Conservation (phyloP, 2,113 vertebrate genomes). For the Gymnorhina tibicen region DNA sequence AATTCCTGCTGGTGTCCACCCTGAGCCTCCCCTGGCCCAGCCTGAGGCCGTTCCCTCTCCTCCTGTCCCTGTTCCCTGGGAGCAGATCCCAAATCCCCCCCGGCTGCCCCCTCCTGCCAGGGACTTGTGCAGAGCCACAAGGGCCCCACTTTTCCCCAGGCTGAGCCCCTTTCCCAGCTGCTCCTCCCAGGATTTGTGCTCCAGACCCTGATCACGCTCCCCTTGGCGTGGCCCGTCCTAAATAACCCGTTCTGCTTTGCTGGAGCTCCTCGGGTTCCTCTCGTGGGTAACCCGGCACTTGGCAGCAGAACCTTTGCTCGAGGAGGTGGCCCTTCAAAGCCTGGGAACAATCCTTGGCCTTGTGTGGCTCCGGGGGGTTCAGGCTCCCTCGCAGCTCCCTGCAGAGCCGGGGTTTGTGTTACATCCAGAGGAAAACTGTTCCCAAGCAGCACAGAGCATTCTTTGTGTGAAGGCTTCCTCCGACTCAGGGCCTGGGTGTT, state of each 20-base stretch:
- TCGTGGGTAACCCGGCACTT: not conserved
- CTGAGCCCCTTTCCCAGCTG: not conserved
- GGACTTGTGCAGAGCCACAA: not conserved
- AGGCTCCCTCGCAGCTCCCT: not conserved
- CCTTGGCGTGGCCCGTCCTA: not conserved
- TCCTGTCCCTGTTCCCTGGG: not conserved
- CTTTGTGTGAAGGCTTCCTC: not conserved
- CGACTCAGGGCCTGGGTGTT: fast-evolving
- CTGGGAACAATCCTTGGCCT: not conserved
- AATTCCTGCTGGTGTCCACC: too few relatives aligned
- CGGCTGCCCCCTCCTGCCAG: not conserved
- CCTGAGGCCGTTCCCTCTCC: not conserved
- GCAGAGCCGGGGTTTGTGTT: not conserved
- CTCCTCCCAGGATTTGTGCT: not conserved
- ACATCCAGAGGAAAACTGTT: not conserved
- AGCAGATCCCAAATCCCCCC: not conserved
- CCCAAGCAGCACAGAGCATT: not conserved
- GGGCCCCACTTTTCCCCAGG: not conserved
- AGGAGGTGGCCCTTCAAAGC: not conserved
- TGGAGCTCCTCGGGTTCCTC: not conserved
- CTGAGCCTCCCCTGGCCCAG: not conserved
- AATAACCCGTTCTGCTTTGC: not conserved
- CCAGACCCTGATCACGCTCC: not conserved
- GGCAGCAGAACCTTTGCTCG: not conserved
- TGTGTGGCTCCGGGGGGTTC: not conserved